Evolutionary conservation across 2,797 vertebrate genomes (phyloP).

Genomic region (Enteromius unitaeniatus): DNA sequence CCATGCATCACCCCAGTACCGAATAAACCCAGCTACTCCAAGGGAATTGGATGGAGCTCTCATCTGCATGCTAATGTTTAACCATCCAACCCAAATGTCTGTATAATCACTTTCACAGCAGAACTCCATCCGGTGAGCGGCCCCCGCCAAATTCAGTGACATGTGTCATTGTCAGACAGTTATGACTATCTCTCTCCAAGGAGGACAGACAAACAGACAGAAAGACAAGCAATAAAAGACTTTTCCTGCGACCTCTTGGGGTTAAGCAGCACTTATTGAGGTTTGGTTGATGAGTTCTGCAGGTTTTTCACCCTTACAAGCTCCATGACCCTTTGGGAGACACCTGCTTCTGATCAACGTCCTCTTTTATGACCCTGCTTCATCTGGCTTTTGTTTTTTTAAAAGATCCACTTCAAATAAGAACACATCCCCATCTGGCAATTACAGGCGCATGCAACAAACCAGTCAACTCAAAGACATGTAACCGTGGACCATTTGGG

Average conservation of each 20-base stretch:
- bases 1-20: conserved; percentile 74
- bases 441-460: background rate
- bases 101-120: conserved; percentile 64
- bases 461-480: background rate
- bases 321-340: conserved; percentile 35
- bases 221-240: conserved; percentile 46
- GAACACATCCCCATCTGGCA: conserved; percentile 2
- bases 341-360: conserved; percentile 57
- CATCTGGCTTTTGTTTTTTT: conserved; percentile 51
- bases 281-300: conserved; percentile 55
- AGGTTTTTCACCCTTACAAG: conserved; percentile 54
- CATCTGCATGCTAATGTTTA: conserved; percentile 73
- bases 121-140: conserved; percentile 63
- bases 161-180: conserved; percentile 64
- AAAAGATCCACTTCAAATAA: conserved; percentile 23
- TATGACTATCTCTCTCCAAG: conserved; percentile 49
- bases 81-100: conserved; percentile 69
- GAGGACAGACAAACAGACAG: conserved; percentile 49
- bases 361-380: conserved; percentile 25
- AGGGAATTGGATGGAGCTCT: conserved; percentile 69
- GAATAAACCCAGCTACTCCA: conserved; percentile 66
- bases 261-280: conserved; percentile 54
- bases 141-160: conserved; percentile 55
- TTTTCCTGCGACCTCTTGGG: conserved; percentile 37
- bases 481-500: background rate